Conservation (phyloP, 2,113 vertebrate species). For the Neofelis nebulosa region DNA sequence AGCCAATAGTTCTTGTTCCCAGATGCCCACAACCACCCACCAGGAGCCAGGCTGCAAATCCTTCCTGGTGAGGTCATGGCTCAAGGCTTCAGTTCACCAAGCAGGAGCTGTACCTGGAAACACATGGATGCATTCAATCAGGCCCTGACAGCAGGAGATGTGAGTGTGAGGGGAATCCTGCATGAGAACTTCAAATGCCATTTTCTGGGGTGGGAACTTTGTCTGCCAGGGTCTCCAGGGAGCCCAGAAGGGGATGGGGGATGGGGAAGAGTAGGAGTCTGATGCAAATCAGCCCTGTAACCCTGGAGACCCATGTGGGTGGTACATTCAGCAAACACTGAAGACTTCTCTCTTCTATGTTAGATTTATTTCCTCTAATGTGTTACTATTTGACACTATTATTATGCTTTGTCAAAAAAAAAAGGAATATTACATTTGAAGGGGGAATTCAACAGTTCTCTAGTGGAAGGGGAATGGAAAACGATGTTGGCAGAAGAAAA, state of each 20-base stretch:
- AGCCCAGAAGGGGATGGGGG: not conserved
- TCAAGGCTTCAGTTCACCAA: not conserved
- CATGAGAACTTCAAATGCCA: not conserved
- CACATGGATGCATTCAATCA: not conserved
- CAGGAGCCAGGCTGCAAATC: not conserved
- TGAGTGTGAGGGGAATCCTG: not conserved
- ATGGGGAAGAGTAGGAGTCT: not conserved
- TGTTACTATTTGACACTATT: slow-evolving; percentile 41
- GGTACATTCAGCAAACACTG: not conserved
- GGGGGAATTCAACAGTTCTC: slow-evolving; percentile 55
- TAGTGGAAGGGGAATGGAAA: slow-evolving; percentile 45
- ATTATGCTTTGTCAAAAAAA: slow-evolving; percentile 53
- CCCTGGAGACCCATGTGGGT: not conserved
- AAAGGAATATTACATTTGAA: slow-evolving; percentile 22
- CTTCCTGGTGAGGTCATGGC: not conserved
- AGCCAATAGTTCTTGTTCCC: no score
- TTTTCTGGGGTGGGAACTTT: not conserved
- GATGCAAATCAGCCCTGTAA: not conserved
- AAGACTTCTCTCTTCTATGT: slow-evolving; percentile 1
- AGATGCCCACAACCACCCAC: not conserved
- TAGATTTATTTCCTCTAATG: slow-evolving; percentile 33
- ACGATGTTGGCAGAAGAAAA: slow-evolving; percentile 57
- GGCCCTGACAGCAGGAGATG: not conserved
- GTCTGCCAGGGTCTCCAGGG: not conserved
- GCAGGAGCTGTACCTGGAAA: not conserved